Evolutionary conservation across 2,797 vertebrate genomes (phyloP).

Genomic region (Trematocara caparti): DNA sequence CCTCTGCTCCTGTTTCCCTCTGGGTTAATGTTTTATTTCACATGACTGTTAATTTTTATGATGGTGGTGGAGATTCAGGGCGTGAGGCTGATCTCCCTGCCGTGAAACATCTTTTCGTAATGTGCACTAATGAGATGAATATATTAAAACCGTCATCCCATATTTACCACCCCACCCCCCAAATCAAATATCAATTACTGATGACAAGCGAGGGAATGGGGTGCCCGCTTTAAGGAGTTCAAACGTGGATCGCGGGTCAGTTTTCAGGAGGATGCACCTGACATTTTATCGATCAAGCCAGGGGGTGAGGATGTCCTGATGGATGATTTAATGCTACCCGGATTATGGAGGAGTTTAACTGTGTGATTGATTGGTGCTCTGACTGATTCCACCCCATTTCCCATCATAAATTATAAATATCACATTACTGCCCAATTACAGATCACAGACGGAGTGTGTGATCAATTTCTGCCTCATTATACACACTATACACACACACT

Average conservation of each 20-base stretch:
- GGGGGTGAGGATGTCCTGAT: neutral
- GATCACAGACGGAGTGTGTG: slow-evolving; percentile 33
- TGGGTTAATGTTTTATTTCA: neutral
- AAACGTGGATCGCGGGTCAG: neutral
- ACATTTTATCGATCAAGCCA: neutral
- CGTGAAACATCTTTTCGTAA: slow-evolving; percentile 2
- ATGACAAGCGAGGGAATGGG: neutral
- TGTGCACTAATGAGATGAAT: neutral
- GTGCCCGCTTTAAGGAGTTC: neutral
- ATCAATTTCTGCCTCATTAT: slow-evolving; percentile 39
- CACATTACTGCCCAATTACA: slow-evolving; percentile 51
- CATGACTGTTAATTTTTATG: slow-evolving; percentile 18
- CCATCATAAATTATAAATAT: slow-evolving; percentile 57
- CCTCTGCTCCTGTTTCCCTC: neutral
- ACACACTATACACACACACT: slow-evolving; percentile 3
- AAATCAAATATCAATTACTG: neutral
- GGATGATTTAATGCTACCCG: slow-evolving; percentile 13
- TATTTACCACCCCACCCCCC: neutral
- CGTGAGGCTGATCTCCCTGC: neutral
- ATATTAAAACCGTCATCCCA: neutral
- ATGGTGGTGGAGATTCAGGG: neutral
- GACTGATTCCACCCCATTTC: slow-evolving; percentile 41
- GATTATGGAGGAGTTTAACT: slow-evolving; percentile 29
- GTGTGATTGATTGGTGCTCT: slow-evolving; percentile 53
- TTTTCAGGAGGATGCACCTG: neutral